Evolutionary conservation across 2,888 invertebrate genomes (phyloP).

Genomic region (Rhorus exstirpatorius): DNA sequence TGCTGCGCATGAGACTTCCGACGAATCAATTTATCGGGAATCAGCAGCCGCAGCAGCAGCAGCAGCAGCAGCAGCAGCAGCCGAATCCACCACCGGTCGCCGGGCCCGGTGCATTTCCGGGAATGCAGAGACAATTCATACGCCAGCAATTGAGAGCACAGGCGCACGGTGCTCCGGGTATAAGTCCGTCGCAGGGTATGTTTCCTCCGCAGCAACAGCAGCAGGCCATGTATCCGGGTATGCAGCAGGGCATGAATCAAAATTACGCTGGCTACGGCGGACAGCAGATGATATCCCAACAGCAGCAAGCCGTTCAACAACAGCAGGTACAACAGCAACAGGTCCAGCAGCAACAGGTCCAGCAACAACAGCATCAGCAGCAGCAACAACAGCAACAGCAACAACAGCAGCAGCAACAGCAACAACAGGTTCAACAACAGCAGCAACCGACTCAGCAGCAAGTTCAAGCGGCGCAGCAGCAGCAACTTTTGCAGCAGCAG

Average conservation of each 20-base stretch:
- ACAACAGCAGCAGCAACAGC: slow-evolving; percentile 87
- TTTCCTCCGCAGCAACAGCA: slow-evolving; percentile 86
- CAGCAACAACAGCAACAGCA: slow-evolving; percentile 82
- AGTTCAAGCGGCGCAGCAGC: slow-evolving; percentile 84
- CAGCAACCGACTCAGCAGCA: slow-evolving; percentile 86
- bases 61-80: slow-evolving; percentile 83
- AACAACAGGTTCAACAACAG: slow-evolving; percentile 84
- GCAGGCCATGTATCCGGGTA: slow-evolving; percentile 80
- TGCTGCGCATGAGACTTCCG: slow-evolving; percentile 93
- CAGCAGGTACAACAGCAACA: slow-evolving; percentile 83
- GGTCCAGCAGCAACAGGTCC: slow-evolving; percentile 83
- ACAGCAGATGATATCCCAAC: slow-evolving; percentile 86
- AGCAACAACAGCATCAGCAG: slow-evolving; percentile 86
- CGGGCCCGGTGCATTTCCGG: slow-evolving; percentile 83
- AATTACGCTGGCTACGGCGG: slow-evolving; percentile 89
- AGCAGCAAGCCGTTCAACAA: slow-evolving; percentile 76
- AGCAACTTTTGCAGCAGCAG: slow-evolving; percentile 80
- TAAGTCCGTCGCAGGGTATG: slow-evolving; percentile 86
- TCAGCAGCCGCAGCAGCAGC: slow-evolving; percentile 84
- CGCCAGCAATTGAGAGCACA: slow-evolving; percentile 83
- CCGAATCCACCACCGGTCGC: slow-evolving; percentile 79
- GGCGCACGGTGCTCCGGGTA: slow-evolving; percentile 84
- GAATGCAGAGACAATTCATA: slow-evolving; percentile 86
- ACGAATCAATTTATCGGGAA: slow-evolving; percentile 86
- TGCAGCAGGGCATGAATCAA: slow-evolving; percentile 87